phyloP scores from a whole-genome alignment of 2,888 invertebrate species.

The Hyppa rectilinea region DNA sequence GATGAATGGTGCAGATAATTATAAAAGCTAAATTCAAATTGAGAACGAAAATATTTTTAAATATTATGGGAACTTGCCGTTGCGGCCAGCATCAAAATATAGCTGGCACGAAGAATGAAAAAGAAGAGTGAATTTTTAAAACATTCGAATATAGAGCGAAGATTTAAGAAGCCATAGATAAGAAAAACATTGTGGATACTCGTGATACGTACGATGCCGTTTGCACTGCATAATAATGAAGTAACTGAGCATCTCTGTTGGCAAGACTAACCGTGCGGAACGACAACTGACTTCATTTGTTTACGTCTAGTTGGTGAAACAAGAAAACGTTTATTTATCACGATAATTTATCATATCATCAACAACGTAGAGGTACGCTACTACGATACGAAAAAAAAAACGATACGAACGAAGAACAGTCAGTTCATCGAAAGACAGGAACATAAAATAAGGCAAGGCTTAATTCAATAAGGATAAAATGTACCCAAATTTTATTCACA shows the following conservation, averaged over 20 bases:
- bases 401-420: not conserved
- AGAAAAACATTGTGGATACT: conserved; percentile 9
- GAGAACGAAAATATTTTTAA: not conserved
- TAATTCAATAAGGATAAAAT: not conserved
- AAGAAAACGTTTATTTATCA: conserved; percentile 12
- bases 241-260: conserved; percentile 43
- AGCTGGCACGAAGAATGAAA: conserved; percentile 5
- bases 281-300: conserved; percentile 38
- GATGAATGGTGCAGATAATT: not conserved
- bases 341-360: conserved; percentile 13
- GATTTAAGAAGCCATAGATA: conserved; percentile 27
- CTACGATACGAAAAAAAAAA: not conserved
- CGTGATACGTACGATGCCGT: conserved; percentile 15
- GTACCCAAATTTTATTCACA: not conserved
- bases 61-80: not conserved
- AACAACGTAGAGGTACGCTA: not conserved
- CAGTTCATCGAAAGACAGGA: not conserved
- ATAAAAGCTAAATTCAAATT: conserved; percentile 11
- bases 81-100: not conserved
- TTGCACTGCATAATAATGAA: conserved; percentile 46
- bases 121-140: not conserved
- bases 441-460: too few relatives aligned
- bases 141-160: conserved; percentile 14
- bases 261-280: conserved; percentile 33
- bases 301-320: conserved; percentile 29